These are phyloP conservation scores for Lepus townsendii DNA, from an alignment of 2,797 vertebrate species.

Conservation along the genomic window DNA sequence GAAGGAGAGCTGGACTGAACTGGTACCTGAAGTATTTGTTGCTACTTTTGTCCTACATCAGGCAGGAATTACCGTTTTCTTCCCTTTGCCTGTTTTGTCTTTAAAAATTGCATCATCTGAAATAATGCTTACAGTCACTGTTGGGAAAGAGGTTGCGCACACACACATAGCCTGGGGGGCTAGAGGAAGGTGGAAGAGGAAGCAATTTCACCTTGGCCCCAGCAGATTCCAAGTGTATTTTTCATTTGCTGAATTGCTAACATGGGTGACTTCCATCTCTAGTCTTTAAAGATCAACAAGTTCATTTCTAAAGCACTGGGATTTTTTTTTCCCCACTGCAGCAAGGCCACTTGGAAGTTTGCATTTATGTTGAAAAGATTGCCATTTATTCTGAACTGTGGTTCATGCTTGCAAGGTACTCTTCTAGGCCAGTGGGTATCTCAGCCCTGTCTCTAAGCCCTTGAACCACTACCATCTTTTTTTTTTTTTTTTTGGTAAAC, in stretches of 20 bases:
- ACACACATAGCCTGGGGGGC: background rate
- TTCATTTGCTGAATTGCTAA: background rate
- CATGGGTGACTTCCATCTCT: background rate
- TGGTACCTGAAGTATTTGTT: slow-evolving; percentile 9
- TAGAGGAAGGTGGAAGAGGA: background rate
- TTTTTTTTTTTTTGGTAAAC: background rate
- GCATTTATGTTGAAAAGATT: slow-evolving; percentile 54
- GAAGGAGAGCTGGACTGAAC: background rate
- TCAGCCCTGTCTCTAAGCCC: background rate
- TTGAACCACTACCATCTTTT: background rate
- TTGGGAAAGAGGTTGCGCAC: background rate
- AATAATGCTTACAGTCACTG: background rate
- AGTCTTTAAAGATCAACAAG: background rate
- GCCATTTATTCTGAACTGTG: background rate
- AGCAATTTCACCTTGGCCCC: background rate
- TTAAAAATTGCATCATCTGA: background rate
- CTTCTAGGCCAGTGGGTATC: background rate
- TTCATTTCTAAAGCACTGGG: slow-evolving; percentile 14
- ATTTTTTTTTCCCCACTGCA: background rate
- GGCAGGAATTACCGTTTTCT: slow-evolving; percentile 43
- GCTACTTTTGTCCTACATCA: slow-evolving; percentile 35
- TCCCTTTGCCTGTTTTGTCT: background rate
- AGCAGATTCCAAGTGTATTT: background rate
- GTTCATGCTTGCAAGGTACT: background rate
- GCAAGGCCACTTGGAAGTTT: slow-evolving; percentile 8